phyloP scores from a whole-genome alignment of 2,797 vertebrate genomes.

The Heterohyrax brucei region DNA sequence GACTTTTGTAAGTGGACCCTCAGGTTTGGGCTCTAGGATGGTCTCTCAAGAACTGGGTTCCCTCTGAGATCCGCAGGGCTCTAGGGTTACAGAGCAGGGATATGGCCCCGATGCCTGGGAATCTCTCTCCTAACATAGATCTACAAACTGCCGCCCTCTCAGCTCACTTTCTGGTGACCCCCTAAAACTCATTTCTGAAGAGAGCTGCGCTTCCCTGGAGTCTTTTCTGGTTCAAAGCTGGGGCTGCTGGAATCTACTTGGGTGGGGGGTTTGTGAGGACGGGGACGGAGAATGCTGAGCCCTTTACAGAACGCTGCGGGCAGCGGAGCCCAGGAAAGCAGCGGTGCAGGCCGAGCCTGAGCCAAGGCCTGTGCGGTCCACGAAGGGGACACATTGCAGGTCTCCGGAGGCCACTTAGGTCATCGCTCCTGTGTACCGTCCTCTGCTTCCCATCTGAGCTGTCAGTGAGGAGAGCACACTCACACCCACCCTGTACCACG shows the following conservation, averaged over 20 bases:
- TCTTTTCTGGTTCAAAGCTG: background rate
- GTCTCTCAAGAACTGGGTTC: background rate
- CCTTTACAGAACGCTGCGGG: accelerated
- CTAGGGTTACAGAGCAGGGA: accelerated
- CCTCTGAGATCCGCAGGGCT: background rate
- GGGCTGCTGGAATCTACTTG: background rate
- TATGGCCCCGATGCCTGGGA: background rate
- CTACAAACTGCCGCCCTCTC: background rate
- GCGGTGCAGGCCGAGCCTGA: background rate
- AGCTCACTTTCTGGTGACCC: background rate
- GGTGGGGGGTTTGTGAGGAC: no score
- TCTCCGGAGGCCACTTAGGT: background rate
- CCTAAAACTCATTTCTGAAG: background rate
- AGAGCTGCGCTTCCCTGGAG: background rate
- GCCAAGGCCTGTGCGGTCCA: background rate
- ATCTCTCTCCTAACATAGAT: background rate
- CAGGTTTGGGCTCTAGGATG: background rate
- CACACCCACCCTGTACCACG: background rate
- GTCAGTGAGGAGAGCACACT: background rate
- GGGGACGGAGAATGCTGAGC: accelerated
- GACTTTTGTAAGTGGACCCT: background rate
- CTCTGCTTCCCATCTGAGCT: background rate
- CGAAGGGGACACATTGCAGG: background rate
- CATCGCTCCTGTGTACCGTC: background rate
- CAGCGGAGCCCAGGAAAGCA: background rate